These are phyloP conservation scores for Drosophila subquinaria DNA, from an alignment of 2,888 invertebrate species.

Conservation along the genomic window DNA sequence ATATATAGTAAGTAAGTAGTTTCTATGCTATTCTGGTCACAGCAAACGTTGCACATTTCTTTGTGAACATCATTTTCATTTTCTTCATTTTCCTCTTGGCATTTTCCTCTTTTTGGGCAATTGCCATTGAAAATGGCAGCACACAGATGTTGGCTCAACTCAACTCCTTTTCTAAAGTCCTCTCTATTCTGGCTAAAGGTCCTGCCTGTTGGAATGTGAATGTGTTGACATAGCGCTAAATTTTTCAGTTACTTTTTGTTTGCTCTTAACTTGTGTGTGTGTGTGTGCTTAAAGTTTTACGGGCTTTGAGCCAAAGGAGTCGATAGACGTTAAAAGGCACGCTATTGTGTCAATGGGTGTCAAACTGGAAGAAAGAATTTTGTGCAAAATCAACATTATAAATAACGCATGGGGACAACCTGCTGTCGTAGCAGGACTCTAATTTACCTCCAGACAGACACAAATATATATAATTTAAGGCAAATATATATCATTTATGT, in stretches of 20 bases:
- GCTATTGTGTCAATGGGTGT: conserved; percentile 59
- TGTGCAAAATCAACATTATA: conserved; percentile 62
- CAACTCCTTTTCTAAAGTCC: conserved; percentile 17
- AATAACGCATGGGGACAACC: conserved; percentile 37
- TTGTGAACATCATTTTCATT: background rate
- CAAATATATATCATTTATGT: no score
- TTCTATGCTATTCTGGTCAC: conserved; percentile 18
- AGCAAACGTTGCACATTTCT: conserved; percentile 37
- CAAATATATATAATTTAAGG: background rate
- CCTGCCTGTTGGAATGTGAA: conserved; percentile 41
- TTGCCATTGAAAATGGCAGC: conserved; percentile 40
- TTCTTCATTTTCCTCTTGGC: conserved; percentile 3
- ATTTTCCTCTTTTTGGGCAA: conserved; percentile 39
- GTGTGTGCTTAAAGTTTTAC: conserved; percentile 59
- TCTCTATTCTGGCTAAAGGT: conserved; percentile 13
- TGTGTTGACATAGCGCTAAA: conserved; percentile 76
- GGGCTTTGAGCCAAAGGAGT: conserved; percentile 39
- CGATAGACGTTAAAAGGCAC: conserved; percentile 38
- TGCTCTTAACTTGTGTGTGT: conserved; percentile 34
- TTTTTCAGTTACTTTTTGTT: conserved; percentile 71
- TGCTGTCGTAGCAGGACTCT: background rate
- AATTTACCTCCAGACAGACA: background rate
- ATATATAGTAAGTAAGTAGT: conserved; percentile 12
- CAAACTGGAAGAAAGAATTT: conserved; percentile 59
- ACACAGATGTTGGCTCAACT: conserved; percentile 34